Evolutionary conservation across 1,140 invertebrate species (phyloP).

Genomic region (Lasioglossum albipes): DNA sequence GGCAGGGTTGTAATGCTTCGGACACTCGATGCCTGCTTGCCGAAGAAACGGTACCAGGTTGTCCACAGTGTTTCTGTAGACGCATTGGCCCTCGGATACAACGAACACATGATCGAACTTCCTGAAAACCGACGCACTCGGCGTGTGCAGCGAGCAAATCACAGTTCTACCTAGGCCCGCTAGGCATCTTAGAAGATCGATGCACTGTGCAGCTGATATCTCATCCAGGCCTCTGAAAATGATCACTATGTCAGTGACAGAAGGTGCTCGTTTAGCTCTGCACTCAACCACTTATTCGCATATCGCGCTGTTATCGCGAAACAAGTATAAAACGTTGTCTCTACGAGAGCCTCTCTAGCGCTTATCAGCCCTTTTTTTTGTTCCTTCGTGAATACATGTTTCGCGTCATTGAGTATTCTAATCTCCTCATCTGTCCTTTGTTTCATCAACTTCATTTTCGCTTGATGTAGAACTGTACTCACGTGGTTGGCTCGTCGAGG

Average conservation of each 20-base stretch:
- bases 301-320: too few relatives aligned
- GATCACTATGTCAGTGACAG: too few relatives aligned
- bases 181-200: constrained; percentile 87
- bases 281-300: too few relatives aligned
- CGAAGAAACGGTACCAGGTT: constrained; percentile 87
- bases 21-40: constrained; percentile 85
- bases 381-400: too few relatives aligned
- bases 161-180: constrained; percentile 90
- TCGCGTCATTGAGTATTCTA: too few relatives aligned
- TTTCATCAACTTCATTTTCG: too few relatives aligned
- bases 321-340: too few relatives aligned
- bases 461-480: constrained; percentile 69
- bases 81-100: constrained; percentile 86
- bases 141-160: constrained; percentile 95
- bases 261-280: background rate
- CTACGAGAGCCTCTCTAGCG: too few relatives aligned
- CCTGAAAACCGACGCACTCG: constrained; percentile 88
- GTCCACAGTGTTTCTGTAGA: constrained; percentile 85
- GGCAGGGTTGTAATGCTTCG: constrained; percentile 89
- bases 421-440: too few relatives aligned
- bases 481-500: constrained; percentile 92
- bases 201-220: constrained; percentile 87
- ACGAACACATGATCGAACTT: constrained; percentile 90
- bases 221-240: constrained; percentile 87
- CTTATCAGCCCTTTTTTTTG: too few relatives aligned